Conservation (phyloP, 1,140 invertebrate species). For the Mercenaria mercenaria region DNA sequence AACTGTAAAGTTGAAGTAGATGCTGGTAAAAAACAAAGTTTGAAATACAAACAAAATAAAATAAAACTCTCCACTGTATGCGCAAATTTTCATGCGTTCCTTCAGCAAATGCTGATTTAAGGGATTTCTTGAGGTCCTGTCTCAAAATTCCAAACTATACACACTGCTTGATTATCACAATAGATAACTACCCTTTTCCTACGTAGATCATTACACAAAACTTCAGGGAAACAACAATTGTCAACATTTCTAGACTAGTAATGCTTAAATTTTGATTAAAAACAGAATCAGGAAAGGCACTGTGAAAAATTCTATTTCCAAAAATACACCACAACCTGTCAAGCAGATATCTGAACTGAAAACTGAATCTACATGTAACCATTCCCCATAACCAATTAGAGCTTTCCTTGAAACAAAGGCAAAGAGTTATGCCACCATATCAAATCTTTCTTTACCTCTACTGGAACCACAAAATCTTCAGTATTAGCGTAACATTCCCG, state of each 20-base stretch:
- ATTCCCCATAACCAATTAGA: not conserved
- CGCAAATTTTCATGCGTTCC: not conserved
- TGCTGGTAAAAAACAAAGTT: not conserved
- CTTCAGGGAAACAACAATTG: slow-evolving; percentile 43
- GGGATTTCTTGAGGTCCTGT: not conserved
- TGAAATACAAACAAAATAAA: not conserved
- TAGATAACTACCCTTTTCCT: slow-evolving; percentile 6
- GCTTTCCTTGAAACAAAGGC: not conserved
- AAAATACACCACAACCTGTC: not conserved
- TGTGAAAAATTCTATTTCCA: not conserved
- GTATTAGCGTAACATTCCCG: not conserved
- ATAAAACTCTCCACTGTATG: slow-evolving; percentile 10
- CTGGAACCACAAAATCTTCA: not conserved
- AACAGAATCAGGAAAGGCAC: slow-evolving; percentile 4
- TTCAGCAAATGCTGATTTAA: not conserved
- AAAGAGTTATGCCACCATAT: not conserved
- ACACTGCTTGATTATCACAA: slow-evolving; percentile 26
- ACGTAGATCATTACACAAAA: slow-evolving; percentile 24
- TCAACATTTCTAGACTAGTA: slow-evolving; percentile 20
- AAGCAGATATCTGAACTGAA: slow-evolving; percentile 13
- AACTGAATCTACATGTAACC: not conserved
- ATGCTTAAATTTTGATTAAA: slow-evolving; percentile 36
- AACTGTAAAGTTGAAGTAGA: slow-evolving; percentile 1
- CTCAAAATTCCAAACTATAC: not conserved
- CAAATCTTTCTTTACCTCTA: not conserved